These are phyloP conservation scores for Chorisops tibialis DNA, from an alignment of 2,888 invertebrate species.

Conservation along the genomic window DNA sequence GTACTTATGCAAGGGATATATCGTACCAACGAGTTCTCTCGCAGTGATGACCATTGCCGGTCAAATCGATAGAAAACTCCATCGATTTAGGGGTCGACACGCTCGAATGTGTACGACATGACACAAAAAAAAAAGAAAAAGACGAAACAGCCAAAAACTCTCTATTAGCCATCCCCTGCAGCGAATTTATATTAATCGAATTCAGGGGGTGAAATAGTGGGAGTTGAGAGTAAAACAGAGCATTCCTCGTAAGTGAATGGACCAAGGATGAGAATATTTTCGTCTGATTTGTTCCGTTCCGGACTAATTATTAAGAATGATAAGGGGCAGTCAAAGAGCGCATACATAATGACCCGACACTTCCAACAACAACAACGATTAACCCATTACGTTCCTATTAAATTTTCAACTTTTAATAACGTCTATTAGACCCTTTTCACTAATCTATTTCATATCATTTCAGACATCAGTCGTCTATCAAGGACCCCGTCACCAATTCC, in stretches of 20 bases:
- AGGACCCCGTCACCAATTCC: conserved; percentile 77
- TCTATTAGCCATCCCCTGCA: conserved; percentile 23
- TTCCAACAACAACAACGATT: background rate
- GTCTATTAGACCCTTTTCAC: background rate
- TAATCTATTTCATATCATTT: conserved; percentile 30
- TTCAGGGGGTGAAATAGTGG: too few relatives aligned
- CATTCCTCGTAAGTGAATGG: too few relatives aligned
- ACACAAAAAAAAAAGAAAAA: conserved; percentile 5
- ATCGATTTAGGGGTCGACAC: conserved; percentile 29
- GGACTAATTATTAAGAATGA: too few relatives aligned
- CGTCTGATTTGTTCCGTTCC: too few relatives aligned
- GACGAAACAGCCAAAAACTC: conserved; percentile 5
- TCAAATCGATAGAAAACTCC: conserved; percentile 32
- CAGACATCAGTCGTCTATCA: conserved; percentile 61
- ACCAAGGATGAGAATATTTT: too few relatives aligned
- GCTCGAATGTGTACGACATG: conserved; percentile 1
- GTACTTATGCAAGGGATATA: conserved; percentile 11
- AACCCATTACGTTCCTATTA: background rate
- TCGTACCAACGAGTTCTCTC: background rate
- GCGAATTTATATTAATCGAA: conserved; percentile 16
- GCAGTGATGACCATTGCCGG: conserved; percentile 17
- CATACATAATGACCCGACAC: background rate
- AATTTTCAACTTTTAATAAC: conserved; percentile 3
- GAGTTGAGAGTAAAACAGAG: too few relatives aligned
- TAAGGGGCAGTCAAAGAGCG: too few relatives aligned